These are phyloP conservation scores for Caligus rogercresseyi DNA, from an alignment of 1,140 invertebrate genomes.

Conservation along the genomic window DNA sequence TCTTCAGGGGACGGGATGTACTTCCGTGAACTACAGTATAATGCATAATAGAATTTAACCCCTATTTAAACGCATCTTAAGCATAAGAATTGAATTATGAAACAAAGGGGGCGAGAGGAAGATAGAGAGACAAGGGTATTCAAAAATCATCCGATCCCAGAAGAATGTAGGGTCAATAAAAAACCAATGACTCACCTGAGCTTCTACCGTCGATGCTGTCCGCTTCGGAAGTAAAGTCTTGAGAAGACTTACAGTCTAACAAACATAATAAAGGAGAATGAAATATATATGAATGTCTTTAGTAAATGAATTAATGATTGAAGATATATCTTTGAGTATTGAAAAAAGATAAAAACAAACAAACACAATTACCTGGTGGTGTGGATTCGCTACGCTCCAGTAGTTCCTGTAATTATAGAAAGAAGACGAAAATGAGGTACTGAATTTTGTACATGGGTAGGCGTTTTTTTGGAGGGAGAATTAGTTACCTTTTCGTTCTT, in stretches of 20 bases:
- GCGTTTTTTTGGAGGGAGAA: neutral
- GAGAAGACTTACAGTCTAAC: slow-evolving; percentile 6
- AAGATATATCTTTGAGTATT: too few species aligned
- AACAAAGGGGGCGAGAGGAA: neutral
- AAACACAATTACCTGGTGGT: neutral
- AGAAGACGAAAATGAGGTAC: too few species aligned
- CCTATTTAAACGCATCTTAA: too few species aligned
- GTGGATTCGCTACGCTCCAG: neutral
- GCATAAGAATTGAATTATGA: neutral
- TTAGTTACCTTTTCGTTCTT: neutral
- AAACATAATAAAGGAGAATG: neutral
- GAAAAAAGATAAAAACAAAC: neutral
- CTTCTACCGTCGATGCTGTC: slow-evolving; percentile 19
- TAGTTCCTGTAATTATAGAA: neutral
- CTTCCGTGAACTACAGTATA: neutral
- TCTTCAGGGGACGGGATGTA: neutral
- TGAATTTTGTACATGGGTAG: too few species aligned
- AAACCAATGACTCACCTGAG: slow-evolving; percentile 17
- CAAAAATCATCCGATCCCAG: neutral
- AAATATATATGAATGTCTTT: too few species aligned
- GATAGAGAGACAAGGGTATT: neutral
- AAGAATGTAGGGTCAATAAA: neutral
- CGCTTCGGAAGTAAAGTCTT: slow-evolving; percentile 18
- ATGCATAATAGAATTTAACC: neutral
- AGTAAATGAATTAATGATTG: too few species aligned